phyloP scores from a whole-genome alignment of 2,797 vertebrate genomes.

The Sebastes matsubarae region DNA sequence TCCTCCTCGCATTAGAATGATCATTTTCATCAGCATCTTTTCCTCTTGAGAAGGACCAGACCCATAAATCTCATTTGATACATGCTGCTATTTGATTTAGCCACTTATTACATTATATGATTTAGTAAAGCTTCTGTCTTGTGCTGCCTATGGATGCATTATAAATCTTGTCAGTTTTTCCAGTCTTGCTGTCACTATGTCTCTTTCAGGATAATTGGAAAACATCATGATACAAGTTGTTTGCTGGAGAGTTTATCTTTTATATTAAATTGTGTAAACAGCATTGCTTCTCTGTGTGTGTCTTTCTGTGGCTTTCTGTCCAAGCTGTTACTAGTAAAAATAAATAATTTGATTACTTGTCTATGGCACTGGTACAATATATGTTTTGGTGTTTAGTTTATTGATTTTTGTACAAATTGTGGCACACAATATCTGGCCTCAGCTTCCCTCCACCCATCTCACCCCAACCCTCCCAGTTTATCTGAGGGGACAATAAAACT shows the following conservation, averaged over 20 bases:
- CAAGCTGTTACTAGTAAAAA: not conserved
- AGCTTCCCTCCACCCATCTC: not conserved
- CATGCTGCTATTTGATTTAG: slow-evolving; percentile 80
- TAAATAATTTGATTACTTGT: not conserved
- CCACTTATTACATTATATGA: slow-evolving; percentile 76
- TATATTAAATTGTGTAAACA: slow-evolving; percentile 1
- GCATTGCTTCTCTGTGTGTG: not conserved
- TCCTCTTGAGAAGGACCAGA: slow-evolving; percentile 68
- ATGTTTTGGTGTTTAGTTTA: not conserved
- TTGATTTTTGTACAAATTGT: not conserved
- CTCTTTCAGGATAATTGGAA: slow-evolving; percentile 71
- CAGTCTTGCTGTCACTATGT: slow-evolving; percentile 53
- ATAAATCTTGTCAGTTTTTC: slow-evolving; percentile 71
- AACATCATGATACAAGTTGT: slow-evolving; percentile 39
- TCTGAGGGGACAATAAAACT: not conserved
- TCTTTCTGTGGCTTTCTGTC: not conserved
- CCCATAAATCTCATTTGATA: slow-evolving; percentile 79
- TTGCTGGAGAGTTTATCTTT: slow-evolving; percentile 33
- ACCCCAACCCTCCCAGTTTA: not conserved
- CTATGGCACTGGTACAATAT: not conserved
- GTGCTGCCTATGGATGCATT: slow-evolving; percentile 58
- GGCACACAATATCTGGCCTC: not conserved
- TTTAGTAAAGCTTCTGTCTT: slow-evolving; percentile 76
- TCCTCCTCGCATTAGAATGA: slow-evolving; percentile 56
- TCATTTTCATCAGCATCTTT: slow-evolving; percentile 76